A percentile compares a stretch with the other conserved stretches of the same genome.
phyloP scores from a whole-genome alignment of 2,797 vertebrate genomes.

The Cetoscarus ocellatus region DNA sequence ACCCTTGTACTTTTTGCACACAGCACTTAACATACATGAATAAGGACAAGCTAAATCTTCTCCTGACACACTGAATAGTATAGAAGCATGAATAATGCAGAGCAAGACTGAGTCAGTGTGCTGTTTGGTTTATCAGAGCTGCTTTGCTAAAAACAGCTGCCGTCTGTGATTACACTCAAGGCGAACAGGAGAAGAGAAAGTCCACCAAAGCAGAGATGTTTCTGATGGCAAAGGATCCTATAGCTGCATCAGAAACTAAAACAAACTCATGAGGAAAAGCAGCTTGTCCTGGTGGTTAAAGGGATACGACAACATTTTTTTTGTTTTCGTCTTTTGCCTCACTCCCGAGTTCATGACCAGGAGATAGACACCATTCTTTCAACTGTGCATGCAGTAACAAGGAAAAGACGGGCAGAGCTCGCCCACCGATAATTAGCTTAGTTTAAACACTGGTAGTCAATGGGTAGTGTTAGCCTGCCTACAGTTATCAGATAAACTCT shows the following conservation, averaged over 20 bases:
- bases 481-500: no score
- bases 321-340: no score
- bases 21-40: neutral
- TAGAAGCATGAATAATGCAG: neutral
- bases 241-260: neutral
- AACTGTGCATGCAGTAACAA: no score
- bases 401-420: no score
- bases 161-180: neutral
- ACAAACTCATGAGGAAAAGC: no score
- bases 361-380: no score
- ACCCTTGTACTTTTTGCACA: neutral
- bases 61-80: neutral
- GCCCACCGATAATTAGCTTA: no score
- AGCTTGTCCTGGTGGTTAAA: no score
- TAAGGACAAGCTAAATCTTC: neutral
- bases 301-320: no score
- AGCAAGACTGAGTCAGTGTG: neutral
- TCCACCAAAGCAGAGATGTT: neutral
- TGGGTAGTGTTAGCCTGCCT: no score
- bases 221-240: neutral
- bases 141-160: neutral
- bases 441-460: no score
- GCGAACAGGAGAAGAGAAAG: neutral
- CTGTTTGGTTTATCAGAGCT: neutral
- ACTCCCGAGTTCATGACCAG: no score